Evolutionary conservation across 2,797 vertebrate species (phyloP).

Genomic region (Eulemur albifrons): DNA sequence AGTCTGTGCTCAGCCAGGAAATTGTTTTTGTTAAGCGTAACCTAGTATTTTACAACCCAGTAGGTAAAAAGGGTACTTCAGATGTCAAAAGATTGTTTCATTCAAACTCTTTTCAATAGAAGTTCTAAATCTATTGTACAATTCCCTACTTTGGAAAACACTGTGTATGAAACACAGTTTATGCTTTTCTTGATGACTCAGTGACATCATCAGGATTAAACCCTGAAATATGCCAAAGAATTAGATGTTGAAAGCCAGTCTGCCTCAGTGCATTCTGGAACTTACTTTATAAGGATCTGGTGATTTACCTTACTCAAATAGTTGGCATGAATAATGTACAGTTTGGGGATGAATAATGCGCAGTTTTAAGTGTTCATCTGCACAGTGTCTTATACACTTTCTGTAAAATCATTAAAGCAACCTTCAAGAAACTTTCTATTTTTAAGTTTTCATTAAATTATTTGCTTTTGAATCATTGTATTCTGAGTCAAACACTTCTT

Average conservation of each 20-base stretch:
- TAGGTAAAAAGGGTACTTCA: neutral
- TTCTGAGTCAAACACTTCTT: neutral
- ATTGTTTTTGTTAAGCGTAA: neutral
- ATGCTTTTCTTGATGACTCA: slow-evolving; percentile 8
- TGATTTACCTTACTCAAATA: neutral
- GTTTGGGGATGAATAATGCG: neutral
- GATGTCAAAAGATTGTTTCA: neutral
- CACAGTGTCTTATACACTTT: neutral
- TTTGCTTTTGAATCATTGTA: neutral
- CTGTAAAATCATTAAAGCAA: slow-evolving; percentile 45
- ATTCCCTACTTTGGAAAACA: neutral
- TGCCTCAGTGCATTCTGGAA: neutral
- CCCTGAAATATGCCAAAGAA: neutral
- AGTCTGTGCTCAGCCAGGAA: neutral
- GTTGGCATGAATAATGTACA: neutral
- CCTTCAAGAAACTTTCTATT: neutral
- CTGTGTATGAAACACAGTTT: neutral
- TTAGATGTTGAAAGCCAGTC: neutral
- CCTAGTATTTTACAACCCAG: neutral
- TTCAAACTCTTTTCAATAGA: neutral
- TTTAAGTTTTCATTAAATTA: slow-evolving; percentile 24
- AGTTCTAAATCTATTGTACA: neutral
- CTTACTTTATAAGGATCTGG: neutral
- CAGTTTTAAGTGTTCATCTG: neutral
- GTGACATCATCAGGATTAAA: neutral